Evolutionary conservation across 1,140 invertebrate species (phyloP), one percentile per base, ranked within the genome.

Genomic region (Hycleus phaleratus): DNA sequence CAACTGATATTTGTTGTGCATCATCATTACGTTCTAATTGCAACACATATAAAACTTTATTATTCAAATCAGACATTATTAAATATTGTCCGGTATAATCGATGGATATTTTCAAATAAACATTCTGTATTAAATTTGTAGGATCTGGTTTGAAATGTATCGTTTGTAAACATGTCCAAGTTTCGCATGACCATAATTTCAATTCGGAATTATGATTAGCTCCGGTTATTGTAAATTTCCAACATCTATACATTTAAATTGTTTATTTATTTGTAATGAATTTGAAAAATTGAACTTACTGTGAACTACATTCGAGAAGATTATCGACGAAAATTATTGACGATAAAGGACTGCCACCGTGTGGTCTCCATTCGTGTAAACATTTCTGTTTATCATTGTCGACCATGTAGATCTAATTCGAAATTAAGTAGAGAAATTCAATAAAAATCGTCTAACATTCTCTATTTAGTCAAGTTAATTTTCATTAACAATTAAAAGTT

Each of bases 211-310:
- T 96, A 68, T 93, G 84, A 59, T 91, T 85, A 7, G 89, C 86
- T 1, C 92, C 92, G 2, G 94, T 97, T 11, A 98, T 79, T 3
- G 90, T 90, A 78, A 88, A 95, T 71, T 94, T 93, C 95, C 95
- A 98, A 73, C 94, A 91, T 70, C 91, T 88, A 46, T 39, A 40
- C 18, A 18, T 18, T 18, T 11, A 46, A 49, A 18, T 4, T 6
- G 9, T 32, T 25, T 3, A 49, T 32, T 45, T 38, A 58, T 43
- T 43, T 49, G 51, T 53, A 57, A 56, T 42, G 50, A 49, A 46
- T 9, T 26, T 9, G 2, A 38, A 38, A 50, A 8, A 26, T 32
- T n/a, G 0, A 26, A 38, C 89, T 88, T 78, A 94, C 91, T 93
- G 88, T 38, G 87, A 79, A 67, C 84, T 84, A 56, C 83, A 84